Percentiles rank a stretch among this genome's conserved stretches.
These are phyloP conservation scores for Zeuzera pyrina DNA, from an alignment of 2,888 invertebrate genomes.

Conservation along the genomic window DNA sequence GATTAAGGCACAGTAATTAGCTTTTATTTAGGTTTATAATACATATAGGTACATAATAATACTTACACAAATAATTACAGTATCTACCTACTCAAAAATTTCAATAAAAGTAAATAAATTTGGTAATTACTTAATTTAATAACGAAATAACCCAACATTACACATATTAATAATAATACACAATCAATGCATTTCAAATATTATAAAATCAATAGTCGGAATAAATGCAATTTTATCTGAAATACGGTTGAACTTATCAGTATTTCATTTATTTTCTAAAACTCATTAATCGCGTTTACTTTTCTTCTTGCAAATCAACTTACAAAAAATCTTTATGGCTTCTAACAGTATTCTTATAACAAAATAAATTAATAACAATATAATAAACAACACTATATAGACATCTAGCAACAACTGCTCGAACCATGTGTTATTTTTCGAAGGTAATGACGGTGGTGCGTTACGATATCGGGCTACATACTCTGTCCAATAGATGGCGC, in stretches of 20 bases:
- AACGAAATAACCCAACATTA: no score
- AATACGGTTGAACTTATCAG: no score
- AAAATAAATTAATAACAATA: constrained; percentile 13
- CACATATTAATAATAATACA: no score
- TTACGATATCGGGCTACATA: constrained; percentile 68
- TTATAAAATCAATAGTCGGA: no score
- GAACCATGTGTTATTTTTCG: constrained; percentile 33
- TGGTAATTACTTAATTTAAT: no score
- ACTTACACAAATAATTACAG: no score
- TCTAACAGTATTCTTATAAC: not conserved
- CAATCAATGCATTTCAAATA: no score
- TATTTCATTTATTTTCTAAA: no score
- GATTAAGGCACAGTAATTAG: not conserved
- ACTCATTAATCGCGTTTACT: no score
- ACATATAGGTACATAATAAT: not conserved
- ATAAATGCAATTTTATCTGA: no score
- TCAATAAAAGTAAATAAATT: no score
- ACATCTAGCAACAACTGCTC: constrained; percentile 40
- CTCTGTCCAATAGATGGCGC: constrained; percentile 77
- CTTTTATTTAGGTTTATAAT: not conserved
- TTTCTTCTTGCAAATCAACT: not conserved
- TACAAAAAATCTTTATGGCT: not conserved
- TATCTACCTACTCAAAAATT: no score
- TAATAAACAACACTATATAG: constrained; percentile 25
- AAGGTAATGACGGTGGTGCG: constrained; percentile 34